Evolutionary conservation across 2,113 vertebrate species (phyloP), one percentile per base, ranked within the genome.

Genomic region (Myocastor coypus): DNA sequence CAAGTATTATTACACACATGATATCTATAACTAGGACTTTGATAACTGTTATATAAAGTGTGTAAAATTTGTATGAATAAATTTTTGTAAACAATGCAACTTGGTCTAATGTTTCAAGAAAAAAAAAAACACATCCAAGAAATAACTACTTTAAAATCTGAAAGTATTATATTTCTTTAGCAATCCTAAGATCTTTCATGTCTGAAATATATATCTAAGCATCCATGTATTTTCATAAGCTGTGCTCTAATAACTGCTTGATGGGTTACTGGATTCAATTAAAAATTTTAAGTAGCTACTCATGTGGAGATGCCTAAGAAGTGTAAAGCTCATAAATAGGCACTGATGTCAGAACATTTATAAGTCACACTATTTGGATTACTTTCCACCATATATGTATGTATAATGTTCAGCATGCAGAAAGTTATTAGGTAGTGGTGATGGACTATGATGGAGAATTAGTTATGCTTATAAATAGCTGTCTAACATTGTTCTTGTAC

Each of bases 21-120:
- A 98, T 99, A 99, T 99, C 98, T 98, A 98, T 98, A 98, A 98
- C 95, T 98, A 99, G 99, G 98, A 98, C 98, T 99, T 99, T 99
- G 99, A 99, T 99, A 99, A 99, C 99, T 99, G 99, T 99, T 98
- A 98, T 98, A 98, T 98, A 99, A 99, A 99, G 99, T 99, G 99
- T 99, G 99, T 99, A 99, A 99, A 98, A 99, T 99, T 99, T 99
- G 99, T 99, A 99, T 99, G 98, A 99, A 99, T 99, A 99, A 99
- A 99, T 99, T 99, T 99, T 99, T 99, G 98, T 99, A 99, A 99
- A 99, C 99, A 99, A 99, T 98, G 99, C 98, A 98, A 98, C 98
- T 99, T 98, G 73, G 99, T 99, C 99, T 99, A 99, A 99, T 99
- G 99, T 99, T 99, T 99, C 99, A 98, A 98, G 98, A n/a, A 97